These are phyloP conservation scores for Drosophila ambigua DNA, from an alignment of 1,140 invertebrate genomes.

Conservation along the genomic window DNA sequence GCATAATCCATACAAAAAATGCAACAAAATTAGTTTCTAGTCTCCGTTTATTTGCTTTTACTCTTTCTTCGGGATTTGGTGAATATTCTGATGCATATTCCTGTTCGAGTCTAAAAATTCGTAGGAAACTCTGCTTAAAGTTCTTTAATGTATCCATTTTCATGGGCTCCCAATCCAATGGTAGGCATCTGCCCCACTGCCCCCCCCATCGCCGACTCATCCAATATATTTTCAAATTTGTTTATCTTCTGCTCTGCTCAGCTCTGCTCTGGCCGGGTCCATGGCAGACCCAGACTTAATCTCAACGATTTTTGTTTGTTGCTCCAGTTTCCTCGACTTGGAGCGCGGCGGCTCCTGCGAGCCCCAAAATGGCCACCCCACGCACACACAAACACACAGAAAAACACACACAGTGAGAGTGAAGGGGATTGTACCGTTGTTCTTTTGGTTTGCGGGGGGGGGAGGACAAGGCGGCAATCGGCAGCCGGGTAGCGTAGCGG, in stretches of 20 bases:
- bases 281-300: conserved; percentile 15
- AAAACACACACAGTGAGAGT: too few species aligned
- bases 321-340: conserved; percentile 17
- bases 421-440: not conserved
- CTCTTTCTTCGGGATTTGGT: too few species aligned
- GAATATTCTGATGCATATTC: too few species aligned
- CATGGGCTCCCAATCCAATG: too few species aligned
- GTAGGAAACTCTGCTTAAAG: not conserved
- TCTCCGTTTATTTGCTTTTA: too few species aligned
- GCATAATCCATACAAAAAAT: too few species aligned
- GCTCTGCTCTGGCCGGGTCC: too few species aligned
- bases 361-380: conserved; percentile 40
- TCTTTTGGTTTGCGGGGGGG: not conserved
- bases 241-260: conserved; percentile 7
- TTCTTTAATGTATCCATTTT: conserved; percentile 7
- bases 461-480: not conserved
- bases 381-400: not conserved
- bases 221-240: conserved; percentile 15
- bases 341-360: too few species aligned
- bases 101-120: too few species aligned
- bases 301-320: not conserved
- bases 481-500: too few species aligned
- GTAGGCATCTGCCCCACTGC: too few species aligned
- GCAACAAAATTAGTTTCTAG: too few species aligned
- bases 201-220: not conserved